phyloP scores from a whole-genome alignment of 2,113 vertebrate genomes.

The Ceyx melanurus region DNA sequence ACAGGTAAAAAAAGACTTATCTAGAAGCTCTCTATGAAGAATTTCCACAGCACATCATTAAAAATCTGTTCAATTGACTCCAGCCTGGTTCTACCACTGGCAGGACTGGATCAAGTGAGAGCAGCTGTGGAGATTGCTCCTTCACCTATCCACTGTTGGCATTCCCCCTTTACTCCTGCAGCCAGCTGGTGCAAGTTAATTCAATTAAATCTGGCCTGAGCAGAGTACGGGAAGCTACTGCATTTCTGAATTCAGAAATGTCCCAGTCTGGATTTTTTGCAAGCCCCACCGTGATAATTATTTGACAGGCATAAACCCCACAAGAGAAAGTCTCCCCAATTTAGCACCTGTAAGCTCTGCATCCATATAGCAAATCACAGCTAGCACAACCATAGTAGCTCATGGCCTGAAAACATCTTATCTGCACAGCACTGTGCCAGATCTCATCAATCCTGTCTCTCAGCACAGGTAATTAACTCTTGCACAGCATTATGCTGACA shows the following conservation, averaged over 20 bases:
- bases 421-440: neutral
- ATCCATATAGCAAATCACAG: neutral
- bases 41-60: neutral
- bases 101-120: neutral
- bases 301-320: neutral
- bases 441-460: neutral
- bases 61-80: neutral
- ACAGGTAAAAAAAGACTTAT: neutral
- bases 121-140: neutral
- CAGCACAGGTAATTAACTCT: neutral
- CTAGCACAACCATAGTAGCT: neutral
- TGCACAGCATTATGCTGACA: neutral
- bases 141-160: neutral
- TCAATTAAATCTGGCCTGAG: conserved; percentile 21
- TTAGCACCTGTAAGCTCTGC: neutral
- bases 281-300: neutral
- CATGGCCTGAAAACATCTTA: neutral
- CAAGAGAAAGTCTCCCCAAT: neutral
- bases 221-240: neutral
- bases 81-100: neutral
- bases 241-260: neutral
- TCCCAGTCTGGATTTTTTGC: neutral
- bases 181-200: neutral
- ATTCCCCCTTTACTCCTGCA: neutral
- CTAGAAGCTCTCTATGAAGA: neutral